Conservation (phyloP, 2,888 invertebrate species). For the Acanthococcus lagerstroemiae region DNA sequence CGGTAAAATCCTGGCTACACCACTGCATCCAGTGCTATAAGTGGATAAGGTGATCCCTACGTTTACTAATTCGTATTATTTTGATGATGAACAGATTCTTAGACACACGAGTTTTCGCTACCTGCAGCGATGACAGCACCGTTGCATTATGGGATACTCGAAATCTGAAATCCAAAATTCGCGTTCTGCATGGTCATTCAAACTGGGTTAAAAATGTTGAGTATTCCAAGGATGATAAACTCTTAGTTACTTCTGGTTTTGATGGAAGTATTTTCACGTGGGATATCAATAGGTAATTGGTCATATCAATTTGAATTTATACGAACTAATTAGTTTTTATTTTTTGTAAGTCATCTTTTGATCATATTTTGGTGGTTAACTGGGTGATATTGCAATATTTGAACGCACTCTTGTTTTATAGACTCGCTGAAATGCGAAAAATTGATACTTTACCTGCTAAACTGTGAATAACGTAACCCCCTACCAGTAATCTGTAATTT, state of each 20-base stretch:
- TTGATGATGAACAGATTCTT: constrained; percentile 71
- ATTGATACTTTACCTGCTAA: no score
- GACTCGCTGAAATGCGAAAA: no score
- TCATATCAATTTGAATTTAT: no score
- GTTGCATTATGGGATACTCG: constrained; percentile 90
- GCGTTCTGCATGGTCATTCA: constrained; percentile 72
- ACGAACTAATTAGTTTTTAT: no score
- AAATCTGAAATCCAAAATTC: constrained; percentile 63
- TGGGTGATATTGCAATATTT: no score
- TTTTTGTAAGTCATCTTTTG: no score
- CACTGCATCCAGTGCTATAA: no score
- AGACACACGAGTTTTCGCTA: constrained; percentile 76
- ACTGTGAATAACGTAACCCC: no score
- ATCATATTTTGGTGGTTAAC: no score
- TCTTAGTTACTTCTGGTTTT: constrained; percentile 82
- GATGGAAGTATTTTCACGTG: constrained; percentile 89
- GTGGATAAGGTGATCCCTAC: neutral
- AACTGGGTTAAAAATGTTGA: constrained; percentile 97
- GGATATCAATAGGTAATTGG: constrained; percentile 82
- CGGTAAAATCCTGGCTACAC: no score
- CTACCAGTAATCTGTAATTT: no score
- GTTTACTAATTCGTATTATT: neutral
- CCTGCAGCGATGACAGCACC: constrained; percentile 87
- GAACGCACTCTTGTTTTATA: no score
- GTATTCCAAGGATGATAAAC: constrained; percentile 70